A percentile compares a stretch with the other conserved stretches of the same genome.
Conservation (phyloP, 2,113 vertebrate genomes). For the Diphyllodes magnificus region DNA sequence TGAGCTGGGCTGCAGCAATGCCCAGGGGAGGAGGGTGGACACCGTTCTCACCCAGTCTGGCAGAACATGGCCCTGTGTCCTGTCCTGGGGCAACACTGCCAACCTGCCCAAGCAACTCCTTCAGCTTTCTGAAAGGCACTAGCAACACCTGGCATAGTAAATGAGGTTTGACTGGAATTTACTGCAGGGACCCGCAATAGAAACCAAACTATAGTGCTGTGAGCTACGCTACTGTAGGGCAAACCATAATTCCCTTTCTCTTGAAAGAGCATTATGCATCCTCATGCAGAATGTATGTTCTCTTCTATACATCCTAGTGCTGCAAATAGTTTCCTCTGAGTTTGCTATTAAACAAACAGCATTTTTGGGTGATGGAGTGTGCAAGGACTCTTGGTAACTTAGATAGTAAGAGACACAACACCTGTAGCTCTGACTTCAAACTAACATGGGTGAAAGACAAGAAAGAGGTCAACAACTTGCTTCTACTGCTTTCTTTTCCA, state of each 20-base stretch:
- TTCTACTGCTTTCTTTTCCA: background rate
- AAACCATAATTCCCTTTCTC: background rate
- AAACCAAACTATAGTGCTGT: background rate
- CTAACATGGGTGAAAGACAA: background rate
- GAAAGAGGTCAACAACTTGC: background rate
- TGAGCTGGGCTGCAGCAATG: background rate
- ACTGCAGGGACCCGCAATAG: background rate
- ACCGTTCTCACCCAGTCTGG: background rate
- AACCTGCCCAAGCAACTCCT: background rate
- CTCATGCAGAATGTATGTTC: background rate
- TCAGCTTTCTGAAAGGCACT: background rate
- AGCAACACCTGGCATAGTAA: background rate
- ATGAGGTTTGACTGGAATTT: background rate
- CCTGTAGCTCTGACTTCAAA: background rate
- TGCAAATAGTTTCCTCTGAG: background rate
- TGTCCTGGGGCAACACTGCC: background rate
- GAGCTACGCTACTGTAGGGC: background rate
- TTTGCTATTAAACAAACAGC: background rate
- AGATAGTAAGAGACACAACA: background rate
- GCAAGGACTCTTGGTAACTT: background rate
- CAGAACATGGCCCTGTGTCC: background rate
- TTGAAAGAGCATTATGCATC: background rate
- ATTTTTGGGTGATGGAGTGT: background rate
- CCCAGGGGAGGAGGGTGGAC: background rate
- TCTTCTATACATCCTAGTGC: background rate